Conservation (phyloP, 2,888 invertebrate genomes). For the Sceliomorpha sp. region DNA sequence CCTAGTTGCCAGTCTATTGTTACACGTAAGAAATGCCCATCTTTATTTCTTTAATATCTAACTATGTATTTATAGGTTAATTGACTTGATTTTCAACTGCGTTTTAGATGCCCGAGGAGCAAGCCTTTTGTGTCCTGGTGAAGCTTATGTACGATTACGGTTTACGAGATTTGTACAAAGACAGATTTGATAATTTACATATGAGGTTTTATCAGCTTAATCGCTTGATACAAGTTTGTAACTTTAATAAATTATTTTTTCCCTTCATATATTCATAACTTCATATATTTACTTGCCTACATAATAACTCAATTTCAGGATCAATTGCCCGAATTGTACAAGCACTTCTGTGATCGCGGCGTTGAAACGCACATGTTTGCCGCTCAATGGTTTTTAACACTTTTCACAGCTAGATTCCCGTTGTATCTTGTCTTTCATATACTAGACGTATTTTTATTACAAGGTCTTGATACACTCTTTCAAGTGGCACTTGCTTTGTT, state of each 20-base stretch:
- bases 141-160: conserved; percentile 98
- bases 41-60: no score
- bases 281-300: conserved; percentile 37
- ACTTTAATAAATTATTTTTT: background rate
- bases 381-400: conserved; percentile 99
- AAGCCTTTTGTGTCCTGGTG: conserved; percentile 98
- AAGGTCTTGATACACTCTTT: conserved; percentile 97
- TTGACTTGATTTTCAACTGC: no score
- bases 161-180: conserved; percentile 95
- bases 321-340: conserved; percentile 89
- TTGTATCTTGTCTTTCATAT: conserved; percentile 98
- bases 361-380: conserved; percentile 99
- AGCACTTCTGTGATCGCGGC: conserved; percentile 89
- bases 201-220: conserved; percentile 97
- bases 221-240: conserved; percentile 90
- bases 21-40: conserved; percentile 88
- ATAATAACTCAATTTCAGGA: no score
- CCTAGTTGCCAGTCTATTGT: conserved; percentile 95
- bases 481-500: conserved; percentile 97
- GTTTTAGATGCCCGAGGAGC: conserved; percentile 99
- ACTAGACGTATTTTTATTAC: conserved; percentile 95
- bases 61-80: no score
- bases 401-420: conserved; percentile 99
- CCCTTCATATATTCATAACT: no score
- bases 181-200: conserved; percentile 97